Conservation (phyloP, 1,140 invertebrate species). For the Sitodiplosis mosellana region DNA sequence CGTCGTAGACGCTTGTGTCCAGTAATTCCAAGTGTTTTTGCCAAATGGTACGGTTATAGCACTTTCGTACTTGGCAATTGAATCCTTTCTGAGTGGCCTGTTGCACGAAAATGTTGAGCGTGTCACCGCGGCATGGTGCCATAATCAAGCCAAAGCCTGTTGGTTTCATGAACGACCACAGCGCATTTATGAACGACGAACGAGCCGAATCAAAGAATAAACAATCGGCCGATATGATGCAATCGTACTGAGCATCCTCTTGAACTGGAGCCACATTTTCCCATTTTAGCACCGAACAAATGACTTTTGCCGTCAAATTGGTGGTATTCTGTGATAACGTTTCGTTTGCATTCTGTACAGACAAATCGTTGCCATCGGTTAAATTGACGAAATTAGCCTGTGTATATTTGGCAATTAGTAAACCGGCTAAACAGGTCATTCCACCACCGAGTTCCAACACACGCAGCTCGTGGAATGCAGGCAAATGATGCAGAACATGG, state of each 20-base stretch:
- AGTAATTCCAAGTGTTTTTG: conserved; percentile 40
- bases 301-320: conserved; percentile 19
- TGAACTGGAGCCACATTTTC: conserved; percentile 14
- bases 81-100: conserved; percentile 39
- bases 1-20: conserved; percentile 38
- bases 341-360: conserved; percentile 51
- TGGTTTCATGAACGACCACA: conserved; percentile 43
- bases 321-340: conserved; percentile 44
- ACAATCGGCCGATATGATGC: conserved; percentile 61
- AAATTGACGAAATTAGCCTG: conserved; percentile 36
- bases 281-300: conserved; percentile 31
- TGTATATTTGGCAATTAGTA: conserved; percentile 51
- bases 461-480: conserved; percentile 41
- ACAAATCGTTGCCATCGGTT: conserved; percentile 62
- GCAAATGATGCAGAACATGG: conserved; percentile 46
- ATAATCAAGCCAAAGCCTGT: conserved; percentile 51
- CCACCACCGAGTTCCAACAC: conserved; percentile 68
- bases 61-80: conserved; percentile 30
- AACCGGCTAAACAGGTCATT: conserved; percentile 66
- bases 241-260: conserved; percentile 34
- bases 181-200: conserved; percentile 45
- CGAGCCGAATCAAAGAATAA: conserved; percentile 68
- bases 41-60: conserved; percentile 46
- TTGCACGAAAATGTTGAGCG: conserved; percentile 47
- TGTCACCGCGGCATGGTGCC: conserved; percentile 53